Evolutionary conservation across 2,797 vertebrate species (phyloP), one percentile per base, ranked within the genome.

Genomic region (Todus mexicanus): DNA sequence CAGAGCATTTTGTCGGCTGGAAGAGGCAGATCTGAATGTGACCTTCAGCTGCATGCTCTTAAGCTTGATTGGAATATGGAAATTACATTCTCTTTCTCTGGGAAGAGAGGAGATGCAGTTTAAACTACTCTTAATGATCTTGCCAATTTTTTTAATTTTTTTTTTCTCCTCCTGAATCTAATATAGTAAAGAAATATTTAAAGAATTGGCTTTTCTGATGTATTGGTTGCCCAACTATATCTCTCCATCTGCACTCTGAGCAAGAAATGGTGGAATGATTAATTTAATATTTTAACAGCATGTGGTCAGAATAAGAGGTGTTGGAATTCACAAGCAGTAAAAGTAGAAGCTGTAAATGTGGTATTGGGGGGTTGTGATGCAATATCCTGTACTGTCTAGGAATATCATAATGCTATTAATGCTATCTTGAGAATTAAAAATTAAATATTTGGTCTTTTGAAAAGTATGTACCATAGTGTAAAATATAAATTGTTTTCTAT

Each of bases 21-120:
- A 57, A 82, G 82, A 91, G 45, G 35, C 66, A 86, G 76, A 53
- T 20, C 79, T 89, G 76, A 86, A 89, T 92, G 79, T 95, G 84
- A 96, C 94, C 89, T 96, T 89, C 94, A 95, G 60, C 76, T 94
- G 82, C 40, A n/a, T 94, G 92, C 87, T 94, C 93, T 96, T 90
- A 43, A 92, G 84, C 73, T 93, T 95, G 94, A 95, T 95, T 96
- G 63, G 56, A 57, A 78, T 92, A 92, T 94, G 92, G 77, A 95
- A 96, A 94, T 94, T 74, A 70, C 13, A 78, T 45, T 92, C 60
- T 87, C 69, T 78, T 45, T 92, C 60, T 87, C 69, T 86, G 73
- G 43, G 60, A 89, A 50, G 79, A 89, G 48, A 87, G 23, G 37
- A 77, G 81, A 65, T 73, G 43, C 54, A 66, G 70, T 91, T 92